Evolutionary conservation across 30 jellyfish, hydroid and myxozoan genomes (phyloP).

Genomic region (Clytia hemisphaerica): DNA sequence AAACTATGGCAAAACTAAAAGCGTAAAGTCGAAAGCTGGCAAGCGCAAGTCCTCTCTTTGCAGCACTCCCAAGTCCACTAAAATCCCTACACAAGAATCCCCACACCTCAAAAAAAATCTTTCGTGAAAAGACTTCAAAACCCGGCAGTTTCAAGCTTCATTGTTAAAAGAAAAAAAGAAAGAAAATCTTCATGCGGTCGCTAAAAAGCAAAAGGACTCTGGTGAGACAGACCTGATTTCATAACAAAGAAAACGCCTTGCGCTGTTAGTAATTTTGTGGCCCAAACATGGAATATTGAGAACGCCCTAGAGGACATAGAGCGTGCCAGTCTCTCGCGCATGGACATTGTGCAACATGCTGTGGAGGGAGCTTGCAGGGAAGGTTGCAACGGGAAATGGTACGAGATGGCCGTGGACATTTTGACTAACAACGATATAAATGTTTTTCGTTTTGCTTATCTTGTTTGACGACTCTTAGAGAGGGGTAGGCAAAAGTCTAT

Average conservation of each 20-base stretch:
- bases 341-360: neutral
- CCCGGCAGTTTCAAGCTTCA: conserved; percentile 17
- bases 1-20: too few relatives aligned
- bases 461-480: conserved; percentile 19
- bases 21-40: too few relatives aligned
- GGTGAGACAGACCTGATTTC: conserved; percentile 33
- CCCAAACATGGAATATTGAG: conserved; percentile 33
- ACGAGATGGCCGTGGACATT: conserved; percentile 28
- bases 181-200: conserved; percentile 20
- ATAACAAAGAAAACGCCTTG: conserved; percentile 17
- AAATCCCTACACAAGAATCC: too few relatives aligned
- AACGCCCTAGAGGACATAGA: conserved; percentile 20
- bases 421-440: conserved; percentile 26
- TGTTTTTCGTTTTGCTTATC: conserved; percentile 21
- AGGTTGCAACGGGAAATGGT: conserved; percentile 35
- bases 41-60: too few relatives aligned
- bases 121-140: conserved; percentile 6
- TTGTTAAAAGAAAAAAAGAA: conserved; percentile 2
- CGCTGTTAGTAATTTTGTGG: conserved; percentile 10
- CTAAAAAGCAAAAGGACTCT: conserved; percentile 23
- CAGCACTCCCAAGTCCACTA: too few relatives aligned
- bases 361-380: conserved; percentile 25
- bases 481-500: conserved; percentile 30
- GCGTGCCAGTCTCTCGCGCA: conserved; percentile 10
- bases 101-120: too few relatives aligned